Evolutionary conservation across 2,888 invertebrate species (phyloP).

Genomic region (Himalopsyche tibetana): DNA sequence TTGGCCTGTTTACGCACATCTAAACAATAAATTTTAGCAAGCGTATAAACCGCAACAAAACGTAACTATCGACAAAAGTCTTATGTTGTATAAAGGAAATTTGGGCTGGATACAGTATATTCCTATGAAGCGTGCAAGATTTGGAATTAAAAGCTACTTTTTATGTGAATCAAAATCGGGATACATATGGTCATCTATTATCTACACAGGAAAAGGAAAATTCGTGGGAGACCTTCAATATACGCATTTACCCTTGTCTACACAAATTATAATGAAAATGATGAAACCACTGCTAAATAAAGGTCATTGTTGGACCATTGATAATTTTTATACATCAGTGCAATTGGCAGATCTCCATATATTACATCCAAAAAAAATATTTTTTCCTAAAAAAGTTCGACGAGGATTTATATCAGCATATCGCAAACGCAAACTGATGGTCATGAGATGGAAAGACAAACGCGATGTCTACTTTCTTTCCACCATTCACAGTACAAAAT

Average conservation of each 20-base stretch:
- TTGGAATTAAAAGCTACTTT: slow-evolving; percentile 68
- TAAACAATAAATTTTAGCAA: slow-evolving; percentile 63
- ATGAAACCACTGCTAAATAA: slow-evolving; percentile 65
- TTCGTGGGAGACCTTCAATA: slow-evolving; percentile 61
- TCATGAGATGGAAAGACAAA: slow-evolving; percentile 65
- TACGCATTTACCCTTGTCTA: slow-evolving; percentile 63
- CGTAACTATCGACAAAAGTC: slow-evolving; percentile 67
- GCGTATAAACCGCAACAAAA: slow-evolving; percentile 64
- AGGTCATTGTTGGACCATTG: slow-evolving; percentile 66
- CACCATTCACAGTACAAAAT: slow-evolving; percentile 63
- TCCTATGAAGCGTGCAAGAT: slow-evolving; percentile 67
- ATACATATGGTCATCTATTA: slow-evolving; percentile 66
- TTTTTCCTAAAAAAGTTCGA: slow-evolving; percentile 61
- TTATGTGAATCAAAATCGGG: slow-evolving; percentile 68
- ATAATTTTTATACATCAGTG: slow-evolving; percentile 66
- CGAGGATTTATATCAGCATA: slow-evolving; percentile 62
- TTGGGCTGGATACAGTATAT: slow-evolving; percentile 68
- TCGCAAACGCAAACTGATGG: slow-evolving; percentile 65
- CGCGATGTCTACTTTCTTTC: slow-evolving; percentile 59
- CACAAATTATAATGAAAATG: slow-evolving; percentile 66
- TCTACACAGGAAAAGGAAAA: slow-evolving; percentile 67
- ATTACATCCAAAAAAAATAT: too few species aligned
- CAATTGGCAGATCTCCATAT: slow-evolving; percentile 62
- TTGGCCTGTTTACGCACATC: slow-evolving; percentile 62
- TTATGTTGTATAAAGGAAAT: slow-evolving; percentile 41